Evolutionary conservation across 2,113 vertebrate species (phyloP).

Genomic region (Cavia porcellus): DNA sequence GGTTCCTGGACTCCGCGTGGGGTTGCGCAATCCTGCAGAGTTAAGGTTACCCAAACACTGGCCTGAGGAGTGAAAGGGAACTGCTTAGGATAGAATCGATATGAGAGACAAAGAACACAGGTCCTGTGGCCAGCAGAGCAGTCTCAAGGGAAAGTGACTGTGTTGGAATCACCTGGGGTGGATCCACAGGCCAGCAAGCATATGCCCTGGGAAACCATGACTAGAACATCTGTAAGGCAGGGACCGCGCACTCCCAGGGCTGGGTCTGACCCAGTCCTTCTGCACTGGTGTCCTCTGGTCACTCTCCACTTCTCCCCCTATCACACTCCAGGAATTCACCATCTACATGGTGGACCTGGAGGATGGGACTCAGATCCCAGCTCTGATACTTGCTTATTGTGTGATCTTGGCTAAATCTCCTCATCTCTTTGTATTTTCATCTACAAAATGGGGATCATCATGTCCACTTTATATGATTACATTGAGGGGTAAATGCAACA

Average conservation of each 20-base stretch:
- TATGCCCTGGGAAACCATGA: not conserved
- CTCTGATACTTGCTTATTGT: not conserved
- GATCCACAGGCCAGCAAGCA: not conserved
- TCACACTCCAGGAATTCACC: not conserved
- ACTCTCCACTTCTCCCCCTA: not conserved
- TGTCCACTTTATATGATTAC: not conserved
- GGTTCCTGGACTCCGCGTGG: conserved; percentile 40
- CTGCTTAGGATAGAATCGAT: not conserved
- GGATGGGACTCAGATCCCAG: not conserved
- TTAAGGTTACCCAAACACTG: not conserved
- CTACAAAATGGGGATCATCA: not conserved
- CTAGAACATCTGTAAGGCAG: not conserved
- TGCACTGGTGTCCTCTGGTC: no score
- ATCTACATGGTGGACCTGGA: not conserved
- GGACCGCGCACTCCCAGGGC: accelerated
- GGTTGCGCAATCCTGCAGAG: conserved; percentile 33
- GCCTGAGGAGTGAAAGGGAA: not conserved
- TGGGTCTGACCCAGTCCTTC: not conserved
- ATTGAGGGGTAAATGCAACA: not conserved
- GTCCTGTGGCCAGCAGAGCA: not conserved
- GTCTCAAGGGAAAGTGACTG: not conserved
- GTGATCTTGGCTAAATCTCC: not conserved
- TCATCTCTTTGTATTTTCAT: not conserved
- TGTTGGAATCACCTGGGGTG: not conserved
- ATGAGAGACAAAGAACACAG: not conserved